Evolutionary conservation across 2,797 vertebrate genomes (phyloP).

Genomic region (Pseudopleuronectes americanus): DNA sequence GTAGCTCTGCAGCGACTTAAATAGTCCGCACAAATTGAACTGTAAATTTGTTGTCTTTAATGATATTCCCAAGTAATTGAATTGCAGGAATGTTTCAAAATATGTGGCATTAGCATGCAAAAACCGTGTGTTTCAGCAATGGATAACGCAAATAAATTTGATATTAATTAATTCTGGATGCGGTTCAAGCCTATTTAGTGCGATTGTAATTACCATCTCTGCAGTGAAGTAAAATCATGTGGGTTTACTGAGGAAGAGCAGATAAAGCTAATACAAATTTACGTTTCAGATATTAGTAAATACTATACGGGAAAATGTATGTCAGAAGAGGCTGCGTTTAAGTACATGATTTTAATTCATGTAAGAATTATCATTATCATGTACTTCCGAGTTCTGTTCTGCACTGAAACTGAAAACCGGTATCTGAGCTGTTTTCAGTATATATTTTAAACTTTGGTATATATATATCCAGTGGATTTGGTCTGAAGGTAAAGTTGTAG

Average conservation of each 20-base stretch:
- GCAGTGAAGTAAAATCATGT: constrained; percentile 62
- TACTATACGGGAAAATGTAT: constrained; percentile 47
- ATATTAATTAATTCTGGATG: constrained; percentile 84
- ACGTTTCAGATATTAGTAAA: constrained; percentile 62
- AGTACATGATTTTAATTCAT: constrained; percentile 35
- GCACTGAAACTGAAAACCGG: not conserved
- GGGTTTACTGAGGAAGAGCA: constrained; percentile 61
- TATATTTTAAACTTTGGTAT: not conserved
- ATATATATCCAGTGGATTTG: constrained; percentile 19
- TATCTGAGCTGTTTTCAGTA: too few species aligned
- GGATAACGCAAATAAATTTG: constrained; percentile 85
- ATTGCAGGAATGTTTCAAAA: constrained; percentile 83
- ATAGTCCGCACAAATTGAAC: constrained; percentile 84
- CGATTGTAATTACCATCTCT: constrained; percentile 76
- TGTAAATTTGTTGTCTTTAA: constrained; percentile 85
- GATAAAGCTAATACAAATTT: constrained; percentile 75
- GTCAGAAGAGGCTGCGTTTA: constrained; percentile 32
- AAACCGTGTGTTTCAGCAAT: constrained; percentile 81
- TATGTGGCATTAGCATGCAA: constrained; percentile 82
- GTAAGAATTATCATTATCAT: constrained; percentile 28
- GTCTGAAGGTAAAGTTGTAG: constrained; percentile 42
- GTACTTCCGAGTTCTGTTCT: not conserved
- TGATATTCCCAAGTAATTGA: constrained; percentile 86
- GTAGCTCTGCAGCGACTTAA: constrained; percentile 80
- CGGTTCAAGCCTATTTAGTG: constrained; percentile 79